Percentiles rank a stretch among this genome's conserved stretches.
These are phyloP conservation scores for Papilio elwesi DNA, from an alignment of 2,888 invertebrate species.

Conservation along the genomic window DNA sequence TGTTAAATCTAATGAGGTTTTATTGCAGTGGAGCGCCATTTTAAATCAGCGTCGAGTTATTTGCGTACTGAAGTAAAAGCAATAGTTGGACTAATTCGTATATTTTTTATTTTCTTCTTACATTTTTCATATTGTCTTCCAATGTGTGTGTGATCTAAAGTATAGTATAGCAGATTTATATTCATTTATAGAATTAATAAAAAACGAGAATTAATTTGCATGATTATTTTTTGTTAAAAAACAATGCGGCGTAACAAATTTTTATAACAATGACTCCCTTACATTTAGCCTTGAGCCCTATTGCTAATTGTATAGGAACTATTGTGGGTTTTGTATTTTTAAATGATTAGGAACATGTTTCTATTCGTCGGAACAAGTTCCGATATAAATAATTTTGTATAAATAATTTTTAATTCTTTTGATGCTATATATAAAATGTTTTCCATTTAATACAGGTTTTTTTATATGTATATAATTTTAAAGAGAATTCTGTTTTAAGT, in stretches of 20 bases:
- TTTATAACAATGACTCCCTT: constrained; percentile 34
- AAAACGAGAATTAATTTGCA: constrained; percentile 45
- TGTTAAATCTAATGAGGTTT: too few species aligned
- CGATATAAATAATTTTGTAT: constrained; percentile 55
- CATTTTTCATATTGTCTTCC: constrained; percentile 79
- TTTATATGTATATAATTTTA: constrained; percentile 54
- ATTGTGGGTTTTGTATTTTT: constrained; percentile 18
- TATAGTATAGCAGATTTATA: constrained; percentile 48
- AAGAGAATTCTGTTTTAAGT: constrained; percentile 57
- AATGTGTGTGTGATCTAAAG: constrained; percentile 72
- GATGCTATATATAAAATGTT: constrained; percentile 44
- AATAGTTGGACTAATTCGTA: constrained; percentile 62
- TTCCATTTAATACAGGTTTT: constrained; percentile 58
- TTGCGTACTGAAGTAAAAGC: constrained; percentile 67
- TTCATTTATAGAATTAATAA: constrained; percentile 43
- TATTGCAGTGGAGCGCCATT: constrained; percentile 4
- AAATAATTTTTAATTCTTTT: constrained; percentile 38
- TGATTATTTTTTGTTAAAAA: constrained; percentile 21
- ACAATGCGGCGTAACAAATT: constrained; percentile 66
- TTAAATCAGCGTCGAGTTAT: not conserved
- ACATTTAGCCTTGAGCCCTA: constrained; percentile 39
- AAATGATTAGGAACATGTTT: constrained; percentile 4
- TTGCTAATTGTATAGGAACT: constrained; percentile 34
- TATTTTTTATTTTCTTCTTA: constrained; percentile 47
- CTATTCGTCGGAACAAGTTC: constrained; percentile 25